phyloP scores from a whole-genome alignment of 2,797 vertebrate species.

The Liparis tanakae region DNA sequence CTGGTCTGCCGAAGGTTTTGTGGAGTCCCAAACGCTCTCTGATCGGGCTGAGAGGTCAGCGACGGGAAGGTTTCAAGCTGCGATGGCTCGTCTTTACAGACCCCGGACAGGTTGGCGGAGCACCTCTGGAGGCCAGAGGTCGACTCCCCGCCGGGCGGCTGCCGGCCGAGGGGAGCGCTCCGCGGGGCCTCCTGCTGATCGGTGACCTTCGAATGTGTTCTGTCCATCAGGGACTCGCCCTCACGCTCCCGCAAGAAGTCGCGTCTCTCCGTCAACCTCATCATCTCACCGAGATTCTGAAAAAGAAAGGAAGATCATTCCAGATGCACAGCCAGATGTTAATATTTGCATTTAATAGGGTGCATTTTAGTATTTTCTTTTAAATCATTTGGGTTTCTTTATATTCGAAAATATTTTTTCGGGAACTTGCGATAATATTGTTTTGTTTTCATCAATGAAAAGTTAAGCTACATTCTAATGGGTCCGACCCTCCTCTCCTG shows the following conservation, averaged over 20 bases:
- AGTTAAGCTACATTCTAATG: neutral
- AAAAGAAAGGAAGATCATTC: neutral
- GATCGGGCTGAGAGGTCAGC: conserved; percentile 11
- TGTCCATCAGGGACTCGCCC: conserved; percentile 53
- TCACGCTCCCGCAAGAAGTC: conserved; percentile 55
- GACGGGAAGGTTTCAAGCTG: conserved; percentile 26
- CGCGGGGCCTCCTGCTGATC: conserved; percentile 25
- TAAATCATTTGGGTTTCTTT: rapidly evolving
- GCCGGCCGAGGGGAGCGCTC: conserved; percentile 30
- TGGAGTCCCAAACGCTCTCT: neutral
- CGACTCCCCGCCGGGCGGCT: conserved; percentile 39
- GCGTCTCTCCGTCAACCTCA: conserved; percentile 26
- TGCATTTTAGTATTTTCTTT: neutral
- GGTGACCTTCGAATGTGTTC: conserved; percentile 43
- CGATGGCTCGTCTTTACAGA: conserved; percentile 15
- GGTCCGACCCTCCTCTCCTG: neutral
- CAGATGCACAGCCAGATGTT: neutral
- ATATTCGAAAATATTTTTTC: neutral
- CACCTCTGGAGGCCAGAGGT: conserved; percentile 15
- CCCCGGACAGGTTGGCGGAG: conserved; percentile 20
- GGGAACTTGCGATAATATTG: neutral
- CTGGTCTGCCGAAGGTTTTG: conserved; percentile 22
- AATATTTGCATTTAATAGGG: neutral
- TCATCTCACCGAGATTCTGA: conserved; percentile 39
- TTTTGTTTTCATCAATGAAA: conserved; percentile 1